Evolutionary conservation across 1,140 invertebrate species (phyloP).

Genomic region (Octopus sinensis): DNA sequence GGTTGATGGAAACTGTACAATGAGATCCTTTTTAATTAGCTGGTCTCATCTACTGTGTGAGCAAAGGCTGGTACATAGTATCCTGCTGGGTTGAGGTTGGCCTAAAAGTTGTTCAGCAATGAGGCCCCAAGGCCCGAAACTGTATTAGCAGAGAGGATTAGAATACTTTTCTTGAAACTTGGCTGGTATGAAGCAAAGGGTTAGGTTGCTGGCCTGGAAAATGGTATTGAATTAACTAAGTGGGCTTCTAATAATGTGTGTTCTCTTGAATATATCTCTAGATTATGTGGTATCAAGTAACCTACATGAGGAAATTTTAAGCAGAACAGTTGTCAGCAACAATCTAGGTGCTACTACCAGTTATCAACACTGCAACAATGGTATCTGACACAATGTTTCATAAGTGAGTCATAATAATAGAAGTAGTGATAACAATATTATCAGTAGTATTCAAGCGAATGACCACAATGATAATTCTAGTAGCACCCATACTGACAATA

Average conservation of each 20-base stretch:
- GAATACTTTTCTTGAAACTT: slow-evolving; percentile 70
- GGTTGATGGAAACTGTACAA: slow-evolving; percentile 68
- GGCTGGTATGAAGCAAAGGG: slow-evolving; percentile 88
- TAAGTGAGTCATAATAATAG: too few species aligned
- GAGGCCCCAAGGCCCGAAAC: slow-evolving; percentile 71
- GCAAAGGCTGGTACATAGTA: slow-evolving; percentile 18
- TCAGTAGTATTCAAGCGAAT: too few species aligned
- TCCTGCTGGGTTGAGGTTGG: slow-evolving; percentile 18
- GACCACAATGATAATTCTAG: too few species aligned
- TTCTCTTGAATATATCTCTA: slow-evolving; percentile 94
- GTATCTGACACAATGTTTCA: too few species aligned
- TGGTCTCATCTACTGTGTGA: slow-evolving; percentile 55
- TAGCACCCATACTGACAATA: too few species aligned
- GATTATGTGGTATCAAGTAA: slow-evolving; percentile 69
- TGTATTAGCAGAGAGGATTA: slow-evolving; percentile 76
- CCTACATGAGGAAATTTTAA: too few species aligned
- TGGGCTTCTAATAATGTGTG: slow-evolving; percentile 62
- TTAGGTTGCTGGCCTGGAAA: slow-evolving; percentile 75
- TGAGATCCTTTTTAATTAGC: slow-evolving; percentile 62
- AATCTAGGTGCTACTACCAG: too few species aligned
- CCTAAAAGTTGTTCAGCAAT: slow-evolving; percentile 65
- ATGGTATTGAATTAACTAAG: slow-evolving; percentile 46
- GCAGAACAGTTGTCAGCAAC: too few species aligned
- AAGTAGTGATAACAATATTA: too few species aligned
- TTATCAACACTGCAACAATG: too few species aligned